These are phyloP conservation scores for Schizaphis graminum DNA, from an alignment of 2,888 invertebrate species.

Conservation along the genomic window DNA sequence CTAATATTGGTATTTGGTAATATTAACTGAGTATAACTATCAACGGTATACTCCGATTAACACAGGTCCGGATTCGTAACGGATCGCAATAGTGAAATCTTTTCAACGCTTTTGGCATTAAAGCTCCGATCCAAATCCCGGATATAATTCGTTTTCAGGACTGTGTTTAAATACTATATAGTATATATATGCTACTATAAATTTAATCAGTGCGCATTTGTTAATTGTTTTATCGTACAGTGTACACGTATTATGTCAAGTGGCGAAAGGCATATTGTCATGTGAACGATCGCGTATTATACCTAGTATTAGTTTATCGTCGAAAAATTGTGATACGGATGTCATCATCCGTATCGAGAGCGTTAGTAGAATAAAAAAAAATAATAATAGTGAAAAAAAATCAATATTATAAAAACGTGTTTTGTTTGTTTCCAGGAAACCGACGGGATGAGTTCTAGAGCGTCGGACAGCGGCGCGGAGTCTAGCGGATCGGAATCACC, in stretches of 20 bases:
- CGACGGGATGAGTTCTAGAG: constrained; percentile 64
- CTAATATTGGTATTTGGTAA: neutral
- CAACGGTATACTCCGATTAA: neutral
- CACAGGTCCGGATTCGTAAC: neutral
- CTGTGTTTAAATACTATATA: neutral
- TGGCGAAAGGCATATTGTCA: neutral
- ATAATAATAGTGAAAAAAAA: neutral
- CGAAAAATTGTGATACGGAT: neutral
- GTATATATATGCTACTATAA: no score
- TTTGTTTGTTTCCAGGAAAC: constrained; percentile 56
- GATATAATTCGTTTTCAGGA: neutral
- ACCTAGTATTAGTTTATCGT: neutral
- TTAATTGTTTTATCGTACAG: neutral
- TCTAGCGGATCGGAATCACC: constrained; percentile 63
- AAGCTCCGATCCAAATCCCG: neutral
- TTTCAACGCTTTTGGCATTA: neutral
- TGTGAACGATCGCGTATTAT: neutral
- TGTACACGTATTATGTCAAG: neutral
- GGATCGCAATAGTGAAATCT: neutral
- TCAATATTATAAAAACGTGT: constrained; percentile 24
- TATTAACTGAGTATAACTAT: neutral
- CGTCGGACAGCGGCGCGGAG: constrained; percentile 65
- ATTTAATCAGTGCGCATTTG: neutral
- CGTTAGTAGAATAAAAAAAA: neutral
- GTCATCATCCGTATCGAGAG: neutral